Evolutionary conservation across 30 jellyfish, hydroid and myxozoan genomes (phyloP).

Genomic region (Hydractinia symbiolongicarpus): DNA sequence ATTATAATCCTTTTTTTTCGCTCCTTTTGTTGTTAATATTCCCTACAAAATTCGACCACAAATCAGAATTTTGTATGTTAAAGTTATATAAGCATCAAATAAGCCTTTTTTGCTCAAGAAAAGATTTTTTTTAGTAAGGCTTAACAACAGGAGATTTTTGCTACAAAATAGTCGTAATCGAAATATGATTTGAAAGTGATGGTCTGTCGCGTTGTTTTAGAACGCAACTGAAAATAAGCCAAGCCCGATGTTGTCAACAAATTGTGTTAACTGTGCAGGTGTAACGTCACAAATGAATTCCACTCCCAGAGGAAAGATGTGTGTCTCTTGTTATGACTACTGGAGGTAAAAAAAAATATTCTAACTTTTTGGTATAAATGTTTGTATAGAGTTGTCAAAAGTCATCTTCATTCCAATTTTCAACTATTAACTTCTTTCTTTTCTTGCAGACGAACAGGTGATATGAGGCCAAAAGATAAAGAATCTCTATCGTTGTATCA

Average conservation of each 20-base stretch:
- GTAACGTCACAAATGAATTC: conserved; percentile 66
- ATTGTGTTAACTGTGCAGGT: conserved; percentile 75
- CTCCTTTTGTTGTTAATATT: too few species aligned
- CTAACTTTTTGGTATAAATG: neutral
- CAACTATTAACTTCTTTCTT: neutral
- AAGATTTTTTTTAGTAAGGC: too few species aligned
- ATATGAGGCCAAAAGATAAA: conserved; percentile 85
- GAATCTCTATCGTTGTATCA: conserved; percentile 52
- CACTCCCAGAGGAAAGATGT: conserved; percentile 90
- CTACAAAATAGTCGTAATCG: too few species aligned
- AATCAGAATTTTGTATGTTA: too few species aligned
- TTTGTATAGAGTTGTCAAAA: neutral
- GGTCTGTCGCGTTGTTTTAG: too few species aligned
- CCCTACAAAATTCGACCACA: too few species aligned
- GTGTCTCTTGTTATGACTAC: conserved; percentile 78
- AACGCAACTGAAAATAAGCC: conserved; percentile 33
- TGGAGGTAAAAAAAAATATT: conserved; percentile 59
- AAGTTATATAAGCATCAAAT: too few species aligned
- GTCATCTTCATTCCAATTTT: too few species aligned
- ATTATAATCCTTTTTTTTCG: too few species aligned
- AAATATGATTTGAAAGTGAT: too few species aligned
- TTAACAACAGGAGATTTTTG: too few species aligned
- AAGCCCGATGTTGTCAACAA: conserved; percentile 48
- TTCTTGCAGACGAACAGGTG: conserved; percentile 70
- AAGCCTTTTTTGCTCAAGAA: too few species aligned